Base-by-base conservation (phyloP, 2,113 vertebrate species). In the Brachyhypopomus gauderio region DNA sequence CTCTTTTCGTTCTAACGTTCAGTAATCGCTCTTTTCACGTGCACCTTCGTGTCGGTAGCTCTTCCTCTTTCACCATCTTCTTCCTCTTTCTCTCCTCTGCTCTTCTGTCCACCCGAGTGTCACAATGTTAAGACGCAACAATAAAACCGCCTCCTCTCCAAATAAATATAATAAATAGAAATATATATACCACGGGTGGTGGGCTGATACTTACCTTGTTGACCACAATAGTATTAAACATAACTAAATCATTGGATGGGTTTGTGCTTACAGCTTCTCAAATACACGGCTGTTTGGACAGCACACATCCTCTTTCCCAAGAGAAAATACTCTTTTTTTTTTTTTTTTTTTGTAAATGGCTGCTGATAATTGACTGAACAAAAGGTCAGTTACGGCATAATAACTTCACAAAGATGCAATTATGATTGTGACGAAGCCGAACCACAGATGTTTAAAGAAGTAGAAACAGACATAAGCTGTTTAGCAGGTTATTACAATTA, bases 351-450 rank as follows among this genome's bases (percentile, higher is more conserved):
- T n/a, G n/a, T 83, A 81, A 85, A 84, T 86, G 86, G 87, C 90
- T 89, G 72, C 71, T 60, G 27, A 58, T 91, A 88, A 89, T 84
- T 79, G 85, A 76, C 63, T 77, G 78, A 87, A 83, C 82, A 85
- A 86, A 74, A 87, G 89, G 89, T 90, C 87, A 88, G 14, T 20
- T 12, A 67, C 56, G 83, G 45, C 79, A 79, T 83, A 89, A 86
- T 90, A 84, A 88, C 70, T 84, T 85, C 56, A 82, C 86, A 85
- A 77, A 60, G 77, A 84, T 84, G 83, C 76, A 86, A 88, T 90
- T 88, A 87, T 38, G 45, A 83, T 74, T 23, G 2, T 45, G 34
- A 55, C 52, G 22, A 79, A 80, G 71, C 73, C 52, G 60, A 48
- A 66, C 72, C 60, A 20, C 23, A 38, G 73, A 3, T 59, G 70